A percentile compares a stretch with the other conserved stretches of the same genome.
Conservation (phyloP, 2,113 vertebrate genomes). For the Bos taurus region DNA sequence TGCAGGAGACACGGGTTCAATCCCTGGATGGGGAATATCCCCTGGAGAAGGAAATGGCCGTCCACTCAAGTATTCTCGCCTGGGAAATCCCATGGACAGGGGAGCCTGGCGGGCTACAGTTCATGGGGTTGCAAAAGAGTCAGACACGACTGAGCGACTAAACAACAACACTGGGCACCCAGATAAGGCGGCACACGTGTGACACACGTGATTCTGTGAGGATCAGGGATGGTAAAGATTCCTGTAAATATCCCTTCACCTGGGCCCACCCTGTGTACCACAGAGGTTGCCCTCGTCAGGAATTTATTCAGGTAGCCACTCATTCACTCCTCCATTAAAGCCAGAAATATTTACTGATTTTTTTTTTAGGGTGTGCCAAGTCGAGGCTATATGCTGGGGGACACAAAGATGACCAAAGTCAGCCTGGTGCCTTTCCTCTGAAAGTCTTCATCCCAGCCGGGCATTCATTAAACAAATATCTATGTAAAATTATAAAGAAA, state of each 20-base stretch:
- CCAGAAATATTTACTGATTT: not conserved
- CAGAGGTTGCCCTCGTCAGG: not conserved
- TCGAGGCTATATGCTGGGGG: not conserved
- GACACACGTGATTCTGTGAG: not conserved
- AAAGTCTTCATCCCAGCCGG: not conserved
- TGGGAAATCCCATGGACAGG: not conserved
- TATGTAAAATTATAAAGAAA: not conserved
- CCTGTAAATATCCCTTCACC: not conserved
- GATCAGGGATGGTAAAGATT: fast-evolving
- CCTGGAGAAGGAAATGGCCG: not conserved
- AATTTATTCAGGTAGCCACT: not conserved
- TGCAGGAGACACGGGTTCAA: not conserved
- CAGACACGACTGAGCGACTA: not conserved
- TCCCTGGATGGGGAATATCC: not conserved
- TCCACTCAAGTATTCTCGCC: not conserved
- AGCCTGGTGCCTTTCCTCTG: not conserved
- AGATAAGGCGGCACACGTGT: not conserved
- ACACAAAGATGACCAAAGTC: not conserved
- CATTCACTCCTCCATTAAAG: not conserved
- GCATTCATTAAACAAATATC: not conserved
- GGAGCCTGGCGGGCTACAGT: not conserved
- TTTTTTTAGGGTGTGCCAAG: not conserved
- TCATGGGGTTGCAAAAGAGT: not conserved
- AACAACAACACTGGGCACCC: not conserved
- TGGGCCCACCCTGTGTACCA: not conserved